Evolutionary conservation across 2,888 invertebrate species (phyloP).

Genomic region (Epiperipatus broadwayi): DNA sequence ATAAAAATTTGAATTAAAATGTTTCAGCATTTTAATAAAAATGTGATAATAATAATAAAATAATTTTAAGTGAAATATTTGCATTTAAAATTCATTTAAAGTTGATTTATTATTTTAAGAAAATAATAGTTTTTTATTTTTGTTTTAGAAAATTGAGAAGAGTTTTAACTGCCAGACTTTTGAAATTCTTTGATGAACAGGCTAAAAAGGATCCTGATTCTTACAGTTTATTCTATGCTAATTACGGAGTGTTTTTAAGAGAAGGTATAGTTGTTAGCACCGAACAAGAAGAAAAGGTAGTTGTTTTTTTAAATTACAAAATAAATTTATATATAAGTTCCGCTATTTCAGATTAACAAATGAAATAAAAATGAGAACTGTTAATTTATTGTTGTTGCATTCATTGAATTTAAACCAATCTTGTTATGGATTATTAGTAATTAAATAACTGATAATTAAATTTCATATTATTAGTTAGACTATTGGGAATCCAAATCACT

Average conservation of each 20-base stretch:
- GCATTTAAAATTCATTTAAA: not conserved
- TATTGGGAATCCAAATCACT: too few species aligned
- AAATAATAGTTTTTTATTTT: too few species aligned
- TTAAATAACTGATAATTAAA: too few species aligned
- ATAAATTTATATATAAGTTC: not conserved
- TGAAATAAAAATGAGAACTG: too few species aligned
- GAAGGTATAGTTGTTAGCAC: conserved; percentile 78
- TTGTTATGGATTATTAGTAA: too few species aligned
- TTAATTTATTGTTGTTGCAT: too few species aligned
- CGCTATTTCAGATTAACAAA: not conserved
- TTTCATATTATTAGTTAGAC: too few species aligned
- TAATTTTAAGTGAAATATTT: too few species aligned
- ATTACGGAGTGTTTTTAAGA: conserved; percentile 78
- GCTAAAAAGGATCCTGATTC: conserved; percentile 59
- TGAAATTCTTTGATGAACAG: conserved; percentile 66
- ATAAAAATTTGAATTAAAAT: conserved; percentile 8
- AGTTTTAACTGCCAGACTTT: conserved; percentile 58
- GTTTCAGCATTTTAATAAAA: conserved; percentile 4
- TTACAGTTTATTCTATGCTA: conserved; percentile 67
- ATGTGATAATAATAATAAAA: not conserved
- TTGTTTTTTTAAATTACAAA: not conserved
- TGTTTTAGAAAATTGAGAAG: conserved; percentile 50
- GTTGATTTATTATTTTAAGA: conserved; percentile 7
- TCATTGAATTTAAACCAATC: too few species aligned
- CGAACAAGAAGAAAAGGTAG: conserved; percentile 61